Base-by-base conservation (phyloP, 37 sponge, comb jelly and placozoan genomes). In the Crambe crambe region DNA sequence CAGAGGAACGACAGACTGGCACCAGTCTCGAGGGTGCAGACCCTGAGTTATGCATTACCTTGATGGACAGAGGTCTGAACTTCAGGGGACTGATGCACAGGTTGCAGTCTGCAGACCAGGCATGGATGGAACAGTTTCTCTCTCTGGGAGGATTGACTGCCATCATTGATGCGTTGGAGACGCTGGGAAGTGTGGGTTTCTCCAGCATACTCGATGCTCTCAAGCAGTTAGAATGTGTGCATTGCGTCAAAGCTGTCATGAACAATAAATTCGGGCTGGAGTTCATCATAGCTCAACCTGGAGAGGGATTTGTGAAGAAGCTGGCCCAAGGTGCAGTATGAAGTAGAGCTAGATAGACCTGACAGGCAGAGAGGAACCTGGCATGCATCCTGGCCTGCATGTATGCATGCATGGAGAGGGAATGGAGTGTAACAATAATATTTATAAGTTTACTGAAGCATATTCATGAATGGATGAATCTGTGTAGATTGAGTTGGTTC, bases 81-180 rank as follows among this genome's bases (percentile, higher is more conserved):
- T 86, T 86, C 68, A 74, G 60, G 0, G 86, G 89, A 1, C 75
- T 93, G 43, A 95, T 92, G 90, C 75, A 78, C 36, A 58, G 90
- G 12, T 75, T 95, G 37, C 71, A 63, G n/a, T 37, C 76, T 18
- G 87, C 85, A 26, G 88, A 92, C 56, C 80, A 86, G 60, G 61
- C 64, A 47, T 97, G 97, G 97, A 86, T 97, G 70, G 88, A 90
- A 58, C 74, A 75, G 40, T 97, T 97, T 58, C 83, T 97, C 27
- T 80, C 92, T 36, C 51, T 71, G 31, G 95, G 89, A 25, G 97
- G 97, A 1, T 60, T 97, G 34, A 41, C 79, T 0, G 87, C 89
- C 25, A 85, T 97, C 44, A 94, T 97, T 69, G 90, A 91, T 64
- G 87, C 90, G 0, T 82, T 97, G 63, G 61, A 89, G 40, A 62